These are phyloP conservation scores for Cygnus atratus DNA, from an alignment of 2,113 vertebrate genomes.

Conservation along the genomic window DNA sequence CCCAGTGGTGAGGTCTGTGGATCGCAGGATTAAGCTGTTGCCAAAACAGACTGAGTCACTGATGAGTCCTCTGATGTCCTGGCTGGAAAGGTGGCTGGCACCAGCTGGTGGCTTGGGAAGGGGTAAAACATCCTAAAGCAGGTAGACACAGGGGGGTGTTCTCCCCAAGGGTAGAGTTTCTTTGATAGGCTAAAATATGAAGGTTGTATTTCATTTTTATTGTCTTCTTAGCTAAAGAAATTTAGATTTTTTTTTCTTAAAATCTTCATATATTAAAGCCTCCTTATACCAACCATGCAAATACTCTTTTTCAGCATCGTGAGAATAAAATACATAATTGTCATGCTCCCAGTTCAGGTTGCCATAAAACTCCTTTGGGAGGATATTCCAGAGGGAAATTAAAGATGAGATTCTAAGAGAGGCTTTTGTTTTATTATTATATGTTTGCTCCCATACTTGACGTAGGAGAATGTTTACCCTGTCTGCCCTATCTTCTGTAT, in stretches of 20 bases:
- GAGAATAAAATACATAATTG: not conserved
- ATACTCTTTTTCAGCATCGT: not conserved
- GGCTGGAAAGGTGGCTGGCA: not conserved
- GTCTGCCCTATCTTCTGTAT: not conserved
- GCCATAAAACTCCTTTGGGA: not conserved
- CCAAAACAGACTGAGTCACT: not conserved
- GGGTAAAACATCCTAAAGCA: not conserved
- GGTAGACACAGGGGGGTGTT: not conserved
- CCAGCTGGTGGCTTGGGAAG: not conserved
- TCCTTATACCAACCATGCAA: not conserved
- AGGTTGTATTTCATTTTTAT: not conserved
- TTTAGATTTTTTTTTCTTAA: not conserved
- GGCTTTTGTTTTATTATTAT: slow-evolving; percentile 10
- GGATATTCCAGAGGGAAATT: not conserved
- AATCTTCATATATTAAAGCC: not conserved
- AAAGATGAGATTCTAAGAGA: not conserved
- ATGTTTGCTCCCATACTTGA: not conserved
- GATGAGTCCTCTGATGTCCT: not conserved
- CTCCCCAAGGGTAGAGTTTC: not conserved
- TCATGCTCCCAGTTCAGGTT: not conserved
- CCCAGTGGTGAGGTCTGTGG: not conserved
- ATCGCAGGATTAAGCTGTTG: not conserved
- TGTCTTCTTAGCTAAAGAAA: not conserved
- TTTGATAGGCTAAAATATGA: not conserved
- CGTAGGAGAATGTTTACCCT: not conserved